Percentiles rank a stretch among this genome's conserved stretches.
Evolutionary conservation across 2,113 vertebrate genomes (phyloP).

Genomic region (Proterorhinus semilunaris): DNA sequence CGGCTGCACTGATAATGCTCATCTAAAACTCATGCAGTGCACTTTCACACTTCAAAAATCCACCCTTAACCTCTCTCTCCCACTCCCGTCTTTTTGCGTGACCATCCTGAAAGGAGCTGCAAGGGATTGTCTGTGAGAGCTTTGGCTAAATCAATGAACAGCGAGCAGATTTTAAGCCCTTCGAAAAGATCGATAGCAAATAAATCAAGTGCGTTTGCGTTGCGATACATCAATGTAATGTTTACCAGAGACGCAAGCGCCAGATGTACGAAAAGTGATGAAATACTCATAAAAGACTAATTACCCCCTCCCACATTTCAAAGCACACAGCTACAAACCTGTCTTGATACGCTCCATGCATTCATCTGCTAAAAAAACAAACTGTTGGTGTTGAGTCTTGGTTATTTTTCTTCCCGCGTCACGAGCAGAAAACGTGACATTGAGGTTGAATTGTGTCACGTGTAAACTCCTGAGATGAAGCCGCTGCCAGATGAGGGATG

Average conservation of each 20-base stretch:
- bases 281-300: conserved; percentile 6
- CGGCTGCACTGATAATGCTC: too few species aligned
- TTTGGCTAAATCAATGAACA: conserved; percentile 12
- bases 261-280: neutral
- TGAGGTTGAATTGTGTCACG: neutral
- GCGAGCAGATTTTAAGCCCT: conserved; percentile 5
- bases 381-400: neutral
- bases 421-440: neutral
- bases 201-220: conserved; percentile 11
- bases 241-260: neutral
- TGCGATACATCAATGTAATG: neutral
- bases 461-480: neutral
- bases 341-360: neutral
- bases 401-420: neutral
- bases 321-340: neutral
- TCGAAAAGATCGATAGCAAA: conserved; percentile 9
- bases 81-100: conserved; percentile 10
- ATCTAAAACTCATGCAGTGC: conserved; percentile 6
- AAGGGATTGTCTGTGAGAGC: conserved; percentile 28
- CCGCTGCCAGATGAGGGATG: neutral
- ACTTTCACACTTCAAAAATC: conserved; percentile 44
- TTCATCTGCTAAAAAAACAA: neutral
- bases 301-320: neutral
- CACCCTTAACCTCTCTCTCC: conserved; percentile 3
- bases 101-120: conserved; percentile 9